Evolutionary conservation across 2,888 invertebrate genomes (phyloP), one percentile per base, ranked within the genome.

Genomic region (Xanthia togata): DNA sequence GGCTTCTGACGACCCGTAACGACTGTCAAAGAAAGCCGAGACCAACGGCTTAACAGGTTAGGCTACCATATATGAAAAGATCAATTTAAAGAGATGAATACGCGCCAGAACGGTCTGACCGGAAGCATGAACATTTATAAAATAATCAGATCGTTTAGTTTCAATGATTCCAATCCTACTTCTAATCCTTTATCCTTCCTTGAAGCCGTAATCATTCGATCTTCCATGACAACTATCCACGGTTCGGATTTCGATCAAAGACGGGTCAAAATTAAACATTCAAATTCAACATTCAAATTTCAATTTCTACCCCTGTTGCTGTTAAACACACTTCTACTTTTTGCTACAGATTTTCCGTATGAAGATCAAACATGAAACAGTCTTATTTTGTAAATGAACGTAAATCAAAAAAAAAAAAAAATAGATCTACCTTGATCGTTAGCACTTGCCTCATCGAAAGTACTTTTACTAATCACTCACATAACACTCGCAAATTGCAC

Each of bases 401-500:
- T 35, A 6, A 53, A n/a, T 47, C 26, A 41, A 71, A 14, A 72
- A 59, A 72, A 44, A 41, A 14, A 8, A 44, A 8, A 20, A 20
- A 41, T 53, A n/a, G n/a, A n/a, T 57, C n/a, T 26, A 59, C 63
- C 44, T 68, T 26, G 20, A n/a, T 53, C 4, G 0, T 80, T 70
- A 65, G 26, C 76, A 62, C 63, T 59, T 79, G n/a, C 60, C 23
- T 76, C 77, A 82, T 70, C 47, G 41, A 82, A 77, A 80, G 50
- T 60, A 77, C 77, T 80, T 82, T 80, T 82, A 82, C 69, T 77
- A 82, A 80, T 80, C 60, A 57, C 64, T 60, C 47, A 50, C 59
- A 38, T 38, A 77, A 70, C 14, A 50, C 65, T 65, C 55, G 65
- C 20, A 70, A 80, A 77, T 77, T 77, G 65, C 55, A 70, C 77